A percentile compares a stretch with the other conserved stretches of the same genome.
These are phyloP conservation scores for Gryllus bimaculatus DNA, from an alignment of 1,140 invertebrate genomes.

Conservation along the genomic window DNA sequence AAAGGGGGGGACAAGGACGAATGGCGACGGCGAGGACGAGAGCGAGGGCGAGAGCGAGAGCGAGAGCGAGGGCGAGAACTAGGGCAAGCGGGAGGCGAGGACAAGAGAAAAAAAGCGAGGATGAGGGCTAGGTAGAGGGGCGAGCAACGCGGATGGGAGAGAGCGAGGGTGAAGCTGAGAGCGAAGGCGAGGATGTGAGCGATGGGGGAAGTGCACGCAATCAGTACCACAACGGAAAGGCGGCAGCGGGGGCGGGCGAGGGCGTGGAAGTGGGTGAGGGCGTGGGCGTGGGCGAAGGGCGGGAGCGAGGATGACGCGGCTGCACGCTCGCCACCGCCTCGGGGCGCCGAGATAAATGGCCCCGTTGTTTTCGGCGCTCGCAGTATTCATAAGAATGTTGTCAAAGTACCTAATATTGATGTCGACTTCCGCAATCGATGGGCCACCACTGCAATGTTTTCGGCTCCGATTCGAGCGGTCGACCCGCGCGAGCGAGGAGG, in stretches of 20 bases:
- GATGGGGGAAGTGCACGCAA: background rate
- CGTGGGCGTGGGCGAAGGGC: background rate
- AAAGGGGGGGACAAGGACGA: no score
- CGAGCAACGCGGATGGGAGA: no score
- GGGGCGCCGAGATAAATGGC: background rate
- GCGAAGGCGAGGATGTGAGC: background rate
- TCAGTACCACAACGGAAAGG: no score
- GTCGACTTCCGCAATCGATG: background rate
- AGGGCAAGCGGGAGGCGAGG: no score
- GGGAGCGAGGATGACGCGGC: background rate
- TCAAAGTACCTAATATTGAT: background rate
- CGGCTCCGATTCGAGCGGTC: no score
- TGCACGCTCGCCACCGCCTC: background rate
- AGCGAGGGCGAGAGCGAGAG: no score
- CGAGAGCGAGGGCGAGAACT: background rate
- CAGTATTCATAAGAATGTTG: constrained; percentile 1
- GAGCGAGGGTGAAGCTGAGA: background rate
- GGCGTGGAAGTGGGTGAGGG: background rate
- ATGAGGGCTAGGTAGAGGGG: no score
- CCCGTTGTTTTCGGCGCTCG: background rate
- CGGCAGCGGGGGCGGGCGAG: background rate
- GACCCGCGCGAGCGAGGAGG: no score
- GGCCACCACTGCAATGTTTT: background rate
- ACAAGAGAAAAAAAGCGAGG: no score
- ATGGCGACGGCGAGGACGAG: background rate